Evolutionary conservation across 2,113 vertebrate genomes (phyloP), one percentile per base, ranked within the genome.

Genomic region (Phrynosoma platyrhinos): DNA sequence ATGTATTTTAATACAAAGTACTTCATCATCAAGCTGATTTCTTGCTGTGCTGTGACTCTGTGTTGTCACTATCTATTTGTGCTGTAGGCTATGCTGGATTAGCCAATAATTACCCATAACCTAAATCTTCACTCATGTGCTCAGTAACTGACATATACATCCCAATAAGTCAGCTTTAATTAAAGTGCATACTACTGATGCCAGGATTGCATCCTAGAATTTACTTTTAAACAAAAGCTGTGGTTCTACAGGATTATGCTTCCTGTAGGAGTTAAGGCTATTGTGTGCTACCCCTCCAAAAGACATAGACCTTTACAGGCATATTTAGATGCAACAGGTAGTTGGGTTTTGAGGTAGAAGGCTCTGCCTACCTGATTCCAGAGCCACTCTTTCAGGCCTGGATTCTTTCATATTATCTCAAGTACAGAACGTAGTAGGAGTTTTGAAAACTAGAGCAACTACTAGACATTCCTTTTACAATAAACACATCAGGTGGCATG

Each of bases 321-420:
- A 32, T 13, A 91, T 91, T 92, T 95, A 91, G 87, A 91, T 92
- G 85, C 36, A 90, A 69, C 83, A 91, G 91, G 18, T 92, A 94
- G 92, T 92, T 92, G 92, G 92, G 92, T 6, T 62, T 32, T 13
- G 83, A 94, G 91, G 90, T 91, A 95, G 92, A 20, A 32, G 88
- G 83, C 71, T 89, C 68, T 89, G 91, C 58, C 91, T 64, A 9
- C 81, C 85, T 88, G 79, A 1, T 79, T 88, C 84, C 88, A 89
- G 62, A 84, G 93, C 72, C 20, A 14, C 2, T 30, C 32, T 86
- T 68, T 72, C 78, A 88, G 89, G 88, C 88, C 84, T 85, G 83
- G 86, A 83, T 58, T 77, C 75, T 92, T 86, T 84, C 86, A 90
- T 90, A 93, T 91, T 90, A 83, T 94, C 89, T 93, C 87, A 91